A percentile compares a stretch with the other conserved stretches of the same genome.
Conservation (phyloP, 2,797 vertebrate species). For the Labroides dimidiatus region DNA sequence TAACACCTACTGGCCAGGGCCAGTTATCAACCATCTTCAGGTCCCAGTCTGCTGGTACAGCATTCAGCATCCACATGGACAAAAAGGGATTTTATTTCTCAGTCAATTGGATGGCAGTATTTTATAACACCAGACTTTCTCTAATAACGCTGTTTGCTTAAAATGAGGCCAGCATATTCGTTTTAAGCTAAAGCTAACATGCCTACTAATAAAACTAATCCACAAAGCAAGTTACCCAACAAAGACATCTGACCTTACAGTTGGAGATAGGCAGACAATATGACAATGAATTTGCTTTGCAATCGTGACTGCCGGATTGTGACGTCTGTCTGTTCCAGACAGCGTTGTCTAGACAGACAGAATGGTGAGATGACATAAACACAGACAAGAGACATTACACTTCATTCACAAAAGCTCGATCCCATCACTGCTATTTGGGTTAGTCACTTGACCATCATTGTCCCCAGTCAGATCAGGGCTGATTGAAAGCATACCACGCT, state of each 20-base stretch:
- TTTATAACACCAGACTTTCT: background rate
- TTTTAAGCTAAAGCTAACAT: background rate
- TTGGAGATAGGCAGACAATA: constrained; percentile 21
- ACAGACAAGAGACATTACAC: constrained; percentile 65
- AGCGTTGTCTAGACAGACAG: constrained; percentile 63
- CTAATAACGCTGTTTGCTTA: background rate
- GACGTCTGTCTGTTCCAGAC: constrained; percentile 57
- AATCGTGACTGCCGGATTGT: constrained; percentile 47
- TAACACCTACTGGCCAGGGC: constrained; percentile 47
- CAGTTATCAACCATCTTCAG: constrained; percentile 49
- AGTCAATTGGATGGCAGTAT: background rate
- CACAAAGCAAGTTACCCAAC: constrained; percentile 18
- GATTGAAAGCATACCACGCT: constrained; percentile 56
- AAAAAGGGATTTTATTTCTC: background rate
- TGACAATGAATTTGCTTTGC: constrained; percentile 70
- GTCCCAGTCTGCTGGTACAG: constrained; percentile 11
- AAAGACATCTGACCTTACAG: constrained; percentile 44
- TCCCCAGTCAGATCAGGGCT: constrained; percentile 52
- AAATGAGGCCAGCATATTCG: background rate
- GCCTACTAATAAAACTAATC: constrained; percentile 5
- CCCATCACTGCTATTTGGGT: constrained; percentile 73
- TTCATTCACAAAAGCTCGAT: constrained; percentile 81
- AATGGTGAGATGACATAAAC: constrained; percentile 70
- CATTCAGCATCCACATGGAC: constrained; percentile 3
- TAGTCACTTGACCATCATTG: constrained; percentile 75